These are phyloP conservation scores for Emberiza fucata DNA, from an alignment of 2,113 vertebrate genomes.

Conservation along the genomic window DNA sequence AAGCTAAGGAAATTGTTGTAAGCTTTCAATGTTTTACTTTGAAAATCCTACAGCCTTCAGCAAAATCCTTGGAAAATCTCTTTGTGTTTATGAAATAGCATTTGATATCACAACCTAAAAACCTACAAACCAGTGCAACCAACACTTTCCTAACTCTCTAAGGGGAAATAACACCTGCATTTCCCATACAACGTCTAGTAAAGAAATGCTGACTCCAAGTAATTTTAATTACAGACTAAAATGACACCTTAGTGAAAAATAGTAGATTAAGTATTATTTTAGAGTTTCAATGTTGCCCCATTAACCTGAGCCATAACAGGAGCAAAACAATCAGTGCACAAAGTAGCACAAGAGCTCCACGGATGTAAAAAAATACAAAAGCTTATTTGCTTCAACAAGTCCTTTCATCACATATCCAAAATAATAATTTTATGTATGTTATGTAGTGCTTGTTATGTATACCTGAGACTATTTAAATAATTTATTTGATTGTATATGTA, in stretches of 20 bases:
- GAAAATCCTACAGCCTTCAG: slow-evolving; percentile 54
- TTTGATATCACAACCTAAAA: slow-evolving; percentile 20
- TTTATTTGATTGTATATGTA: neutral
- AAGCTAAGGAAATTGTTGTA: slow-evolving; percentile 52
- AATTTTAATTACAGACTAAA: slow-evolving; percentile 59
- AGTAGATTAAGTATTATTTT: slow-evolving; percentile 11
- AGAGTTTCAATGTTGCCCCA: slow-evolving; percentile 1
- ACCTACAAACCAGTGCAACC: neutral
- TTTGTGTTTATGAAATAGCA: slow-evolving; percentile 36
- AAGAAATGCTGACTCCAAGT: slow-evolving; percentile 11
- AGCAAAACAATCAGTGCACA: neutral
- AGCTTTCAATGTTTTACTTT: slow-evolving; percentile 59
- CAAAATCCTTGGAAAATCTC: slow-evolving; percentile 45
- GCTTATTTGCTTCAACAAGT: neutral
- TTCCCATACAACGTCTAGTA: neutral
- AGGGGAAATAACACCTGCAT: slow-evolving; percentile 28
- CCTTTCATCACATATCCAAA: neutral
- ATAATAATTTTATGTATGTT: neutral
- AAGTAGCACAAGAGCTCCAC: neutral
- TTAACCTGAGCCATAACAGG: neutral
- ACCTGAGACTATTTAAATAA: neutral
- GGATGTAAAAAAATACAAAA: neutral
- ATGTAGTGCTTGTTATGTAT: neutral
- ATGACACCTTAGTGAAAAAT: slow-evolving; percentile 37
- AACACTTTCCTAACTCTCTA: neutral